Percentiles rank a stretch among this genome's conserved stretches.
Conservation (phyloP, 1,140 invertebrate genomes). For the Steinernema khuongi region DNA sequence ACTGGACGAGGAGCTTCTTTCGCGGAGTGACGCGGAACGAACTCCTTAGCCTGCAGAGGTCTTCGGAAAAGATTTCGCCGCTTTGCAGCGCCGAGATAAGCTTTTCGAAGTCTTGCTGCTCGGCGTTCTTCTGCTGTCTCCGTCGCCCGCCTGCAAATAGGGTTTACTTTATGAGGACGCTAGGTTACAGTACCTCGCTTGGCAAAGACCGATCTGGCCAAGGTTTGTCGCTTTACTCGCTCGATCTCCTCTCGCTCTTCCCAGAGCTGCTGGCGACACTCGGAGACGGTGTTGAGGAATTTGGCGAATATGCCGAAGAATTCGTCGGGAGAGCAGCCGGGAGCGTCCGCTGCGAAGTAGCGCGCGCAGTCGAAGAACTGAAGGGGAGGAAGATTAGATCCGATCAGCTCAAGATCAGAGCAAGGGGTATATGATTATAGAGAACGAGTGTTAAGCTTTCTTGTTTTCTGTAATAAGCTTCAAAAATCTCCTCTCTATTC, state of each 20-base stretch:
- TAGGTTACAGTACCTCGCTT: conserved; percentile 42
- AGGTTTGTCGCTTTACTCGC: conserved; percentile 79
- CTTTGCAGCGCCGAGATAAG: conserved; percentile 88
- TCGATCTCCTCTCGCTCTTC: conserved; percentile 83
- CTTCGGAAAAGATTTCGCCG: conserved; percentile 93
- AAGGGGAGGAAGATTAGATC: conserved; percentile 20
- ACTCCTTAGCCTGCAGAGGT: conserved; percentile 66
- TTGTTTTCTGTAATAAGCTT: conserved; percentile 22
- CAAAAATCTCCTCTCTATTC: background rate
- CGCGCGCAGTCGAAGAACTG: conserved; percentile 43
- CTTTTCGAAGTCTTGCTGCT: conserved; percentile 84
- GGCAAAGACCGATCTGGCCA: conserved; percentile 65
- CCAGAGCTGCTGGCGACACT: conserved; percentile 73
- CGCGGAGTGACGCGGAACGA: conserved; percentile 30
- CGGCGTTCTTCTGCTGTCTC: conserved; percentile 1
- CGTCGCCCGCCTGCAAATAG: conserved; percentile 35
- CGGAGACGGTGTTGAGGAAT: conserved; percentile 76
- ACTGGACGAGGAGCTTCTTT: conserved; percentile 7
- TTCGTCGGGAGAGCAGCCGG: conserved; percentile 81
- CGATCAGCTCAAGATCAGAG: background rate
- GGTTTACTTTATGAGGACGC: conserved; percentile 39
- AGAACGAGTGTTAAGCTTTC: background rate
- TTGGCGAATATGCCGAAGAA: conserved; percentile 90
- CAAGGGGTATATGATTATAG: background rate
- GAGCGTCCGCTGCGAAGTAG: conserved; percentile 79